Base-by-base conservation (phyloP, 2,797 vertebrate genomes). In the Dicrostonyx torquatus region DNA sequence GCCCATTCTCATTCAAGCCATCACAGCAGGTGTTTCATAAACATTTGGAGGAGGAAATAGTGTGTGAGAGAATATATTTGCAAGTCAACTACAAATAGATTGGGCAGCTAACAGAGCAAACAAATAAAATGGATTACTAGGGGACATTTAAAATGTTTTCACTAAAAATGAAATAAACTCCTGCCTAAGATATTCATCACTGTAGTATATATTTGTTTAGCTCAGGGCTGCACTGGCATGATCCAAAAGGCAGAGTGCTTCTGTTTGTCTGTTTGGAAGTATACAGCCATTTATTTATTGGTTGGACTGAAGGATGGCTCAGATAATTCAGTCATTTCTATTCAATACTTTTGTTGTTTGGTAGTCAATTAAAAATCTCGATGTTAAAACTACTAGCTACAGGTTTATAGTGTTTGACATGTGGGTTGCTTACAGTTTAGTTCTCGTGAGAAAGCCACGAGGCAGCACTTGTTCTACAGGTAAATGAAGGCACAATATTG, bases 41-140 rank as follows among this genome's bases (percentile, higher is more conserved):
- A 79, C 79, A 86, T 73, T 73, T 95, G 34, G n/a, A 43, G 34
- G 6, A 91, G 55, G 68, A 91, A 66, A 91, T 73, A 37, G 29
- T 75, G 29, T 64, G 2, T 73, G 45, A 73, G 55, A 73, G 66
- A 87, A 66, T 6, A 87, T 53, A 87, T 73, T 91, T 91, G 9
- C 55, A 55, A 37, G 6, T 75, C 37, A 91, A 55, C 75, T 66
- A 58, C 78, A 80, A 91, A 58, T 87, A 91, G 9, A 50, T 43
- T 43, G 18, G 17, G 45, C 45, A 75, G 64, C 86, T 91, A 76
- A 20, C 48, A 94, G 24, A 87, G 26, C 37, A 76, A 68, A 66
- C 68, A 86, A 78, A 50, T 55, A 17, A 58, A 80, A 86, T 17
- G 1, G 24, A 68, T 68, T 37, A 31, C n/a, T 55, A 11, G 34